Evolutionary conservation across 2,888 invertebrate genomes (phyloP).

Genomic region (Agonopterix arenella): DNA sequence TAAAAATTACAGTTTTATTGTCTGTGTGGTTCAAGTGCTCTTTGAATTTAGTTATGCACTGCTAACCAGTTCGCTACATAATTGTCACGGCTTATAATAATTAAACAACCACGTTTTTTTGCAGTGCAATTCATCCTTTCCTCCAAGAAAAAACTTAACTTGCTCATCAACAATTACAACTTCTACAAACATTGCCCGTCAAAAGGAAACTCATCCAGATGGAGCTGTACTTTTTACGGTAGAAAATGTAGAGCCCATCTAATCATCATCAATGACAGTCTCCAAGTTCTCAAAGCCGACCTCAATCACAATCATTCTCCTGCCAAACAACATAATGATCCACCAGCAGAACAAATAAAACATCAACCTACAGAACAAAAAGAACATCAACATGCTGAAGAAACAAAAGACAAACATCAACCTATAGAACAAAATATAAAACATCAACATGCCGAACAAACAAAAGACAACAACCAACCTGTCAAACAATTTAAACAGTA

Average conservation of each 20-base stretch:
- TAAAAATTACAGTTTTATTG: too few relatives aligned
- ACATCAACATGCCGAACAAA: background rate
- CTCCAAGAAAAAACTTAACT: slow-evolving; percentile 9
- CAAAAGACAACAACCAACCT: background rate
- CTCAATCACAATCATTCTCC: slow-evolving; percentile 2
- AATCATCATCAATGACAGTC: slow-evolving; percentile 12
- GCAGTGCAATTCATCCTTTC: slow-evolving; percentile 10
- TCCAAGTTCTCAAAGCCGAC: slow-evolving; percentile 14
- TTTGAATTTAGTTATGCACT: too few relatives aligned
- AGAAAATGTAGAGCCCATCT: slow-evolving; percentile 1
- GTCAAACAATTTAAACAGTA: background rate
- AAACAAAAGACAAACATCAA: background rate
- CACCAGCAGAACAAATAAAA: background rate
- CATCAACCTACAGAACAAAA: background rate
- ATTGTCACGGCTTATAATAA: background rate
- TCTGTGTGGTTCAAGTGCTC: too few relatives aligned
- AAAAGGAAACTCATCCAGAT: background rate
- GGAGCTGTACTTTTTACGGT: background rate
- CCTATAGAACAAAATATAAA: background rate
- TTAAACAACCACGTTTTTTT: background rate
- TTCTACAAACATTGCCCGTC: slow-evolving; percentile 9
- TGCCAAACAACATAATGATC: background rate
- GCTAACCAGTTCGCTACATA: too few relatives aligned
- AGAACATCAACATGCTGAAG: background rate
- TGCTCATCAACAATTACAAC: slow-evolving; percentile 10